Evolutionary conservation across 2,113 vertebrate genomes (phyloP).

Genomic region (Pristiophorus japonicus): DNA sequence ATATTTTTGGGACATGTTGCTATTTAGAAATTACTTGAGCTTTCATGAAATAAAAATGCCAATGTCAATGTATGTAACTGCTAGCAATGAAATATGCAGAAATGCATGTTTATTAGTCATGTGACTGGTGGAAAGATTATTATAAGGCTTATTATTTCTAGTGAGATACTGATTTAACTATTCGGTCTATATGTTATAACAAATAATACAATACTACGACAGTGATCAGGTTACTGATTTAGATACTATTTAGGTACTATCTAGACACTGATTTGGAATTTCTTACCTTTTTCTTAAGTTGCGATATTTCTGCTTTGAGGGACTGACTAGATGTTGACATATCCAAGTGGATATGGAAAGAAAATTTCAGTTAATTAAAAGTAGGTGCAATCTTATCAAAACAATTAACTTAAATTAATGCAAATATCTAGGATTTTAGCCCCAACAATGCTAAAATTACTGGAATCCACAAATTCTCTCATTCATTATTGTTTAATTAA

Average conservation of each 20-base stretch:
- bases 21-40: neutral
- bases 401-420: constrained; percentile 13
- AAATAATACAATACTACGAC: neutral
- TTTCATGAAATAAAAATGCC: neutral
- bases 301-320: neutral
- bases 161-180: neutral
- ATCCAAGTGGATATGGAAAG: neutral
- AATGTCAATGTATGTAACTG: neutral
- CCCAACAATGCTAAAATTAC: neutral
- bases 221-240: neutral
- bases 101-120: neutral
- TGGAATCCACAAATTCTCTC: constrained; percentile 11
- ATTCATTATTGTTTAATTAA: constrained; percentile 34
- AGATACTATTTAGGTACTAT: neutral
- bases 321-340: neutral
- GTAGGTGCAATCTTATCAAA: neutral
- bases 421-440: constrained; percentile 14
- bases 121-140: neutral
- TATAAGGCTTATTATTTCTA: neutral
- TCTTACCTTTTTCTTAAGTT: neutral
- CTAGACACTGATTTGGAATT: neutral
- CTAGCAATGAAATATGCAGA: neutral
- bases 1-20: neutral
- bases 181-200: neutral
- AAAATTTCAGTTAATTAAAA: neutral